These are phyloP conservation scores for Prinia subflava DNA, from an alignment of 2,113 vertebrate genomes.

Conservation along the genomic window DNA sequence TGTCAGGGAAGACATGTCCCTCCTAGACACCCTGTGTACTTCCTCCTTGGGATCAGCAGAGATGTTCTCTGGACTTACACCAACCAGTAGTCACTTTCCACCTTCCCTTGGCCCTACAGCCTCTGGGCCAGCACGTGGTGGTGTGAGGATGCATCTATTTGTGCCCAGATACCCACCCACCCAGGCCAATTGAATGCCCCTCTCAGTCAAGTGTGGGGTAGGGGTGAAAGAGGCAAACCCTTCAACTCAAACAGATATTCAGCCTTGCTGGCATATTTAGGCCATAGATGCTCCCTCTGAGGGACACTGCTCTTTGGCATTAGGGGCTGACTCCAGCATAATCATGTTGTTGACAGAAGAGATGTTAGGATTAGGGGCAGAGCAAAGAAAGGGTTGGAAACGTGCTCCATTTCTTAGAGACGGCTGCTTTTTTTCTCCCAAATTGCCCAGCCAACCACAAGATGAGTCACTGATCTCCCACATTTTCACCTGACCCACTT, in stretches of 20 bases:
- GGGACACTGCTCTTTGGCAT: background rate
- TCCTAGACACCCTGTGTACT: background rate
- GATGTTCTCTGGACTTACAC: accelerated
- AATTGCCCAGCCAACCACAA: constrained; percentile 45
- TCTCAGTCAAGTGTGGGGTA: background rate
- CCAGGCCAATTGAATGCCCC: background rate
- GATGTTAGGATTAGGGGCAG: background rate
- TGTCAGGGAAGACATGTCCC: accelerated
- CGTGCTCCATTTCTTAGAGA: background rate
- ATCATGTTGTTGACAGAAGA: background rate
- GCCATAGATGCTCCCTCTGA: background rate
- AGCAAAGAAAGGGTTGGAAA: constrained; percentile 19
- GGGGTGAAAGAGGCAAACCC: background rate
- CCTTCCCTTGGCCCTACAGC: background rate
- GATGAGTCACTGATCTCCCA: constrained; percentile 56
- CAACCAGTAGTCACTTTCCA: background rate
- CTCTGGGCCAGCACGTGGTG: too few species aligned
- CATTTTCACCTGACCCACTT: constrained; percentile 63
- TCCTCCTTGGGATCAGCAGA: background rate
- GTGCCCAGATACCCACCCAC: background rate
- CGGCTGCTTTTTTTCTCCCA: background rate
- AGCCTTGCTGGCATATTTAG: background rate
- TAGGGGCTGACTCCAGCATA: background rate
- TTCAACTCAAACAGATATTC: background rate
- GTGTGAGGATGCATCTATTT: background rate